Evolutionary conservation across 2,797 vertebrate genomes (phyloP), one percentile per base, ranked within the genome.

Genomic region (Cryptoprocta ferox): DNA sequence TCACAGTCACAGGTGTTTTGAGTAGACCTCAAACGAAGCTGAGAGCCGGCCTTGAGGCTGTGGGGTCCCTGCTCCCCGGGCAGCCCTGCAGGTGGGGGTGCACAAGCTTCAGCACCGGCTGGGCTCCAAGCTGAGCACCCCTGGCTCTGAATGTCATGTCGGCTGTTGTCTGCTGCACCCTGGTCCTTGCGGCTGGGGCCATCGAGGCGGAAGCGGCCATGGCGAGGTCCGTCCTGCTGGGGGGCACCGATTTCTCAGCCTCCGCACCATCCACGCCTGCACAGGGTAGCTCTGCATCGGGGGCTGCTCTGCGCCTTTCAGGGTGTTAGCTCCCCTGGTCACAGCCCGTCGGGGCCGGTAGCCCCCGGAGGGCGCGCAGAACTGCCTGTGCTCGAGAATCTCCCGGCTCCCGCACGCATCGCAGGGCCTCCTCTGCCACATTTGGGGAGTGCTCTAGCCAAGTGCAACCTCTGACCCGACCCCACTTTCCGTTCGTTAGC

Each of bases 121-220:
- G 75, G 26, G 10, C 13, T 0, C 12, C 26, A 78, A 53, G 10
- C 16, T 1, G 13, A 80, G 21, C 28, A 71, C 32, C 37, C 30
- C 35, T 42, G 7, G 35, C 12, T 24, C 3, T 28, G 18, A 2
- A 35, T 11, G 35, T 45, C 39, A 45, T 3, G 59, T 1, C 14
- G 2, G 14, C 5, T 11, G 21, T 45, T 35, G 73, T 59, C 70
- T 76, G 61, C 35, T 37, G 42, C 56, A 24, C 37, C 11, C 26
- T 45, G n/a, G 66, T 9, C 1, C 14, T 48, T 24, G 66, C 26
- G 26, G 10, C 56, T 32, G 70, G n/a, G 35, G 2, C 37, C 53
- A 42, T 0, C 0, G 12, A 53, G 28, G 28, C 9, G 8, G 2
- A 13, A 0, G 1, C n/a, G 35, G 13, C 21, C 28, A 2, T 35